These are phyloP conservation scores for Megaptera novaeangliae DNA, from an alignment of 2,113 vertebrate species.

Conservation along the genomic window DNA sequence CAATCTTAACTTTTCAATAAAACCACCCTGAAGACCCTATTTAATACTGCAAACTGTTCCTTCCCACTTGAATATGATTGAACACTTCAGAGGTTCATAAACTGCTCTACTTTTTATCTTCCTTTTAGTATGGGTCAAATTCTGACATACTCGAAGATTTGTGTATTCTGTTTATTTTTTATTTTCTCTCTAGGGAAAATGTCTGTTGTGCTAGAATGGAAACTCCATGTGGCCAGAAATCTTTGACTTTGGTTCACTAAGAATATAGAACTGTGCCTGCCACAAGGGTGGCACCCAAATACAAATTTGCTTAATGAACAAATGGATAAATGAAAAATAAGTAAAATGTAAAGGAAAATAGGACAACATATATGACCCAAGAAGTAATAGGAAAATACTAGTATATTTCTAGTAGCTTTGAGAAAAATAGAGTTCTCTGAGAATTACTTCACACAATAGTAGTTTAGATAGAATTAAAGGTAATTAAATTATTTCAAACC, in stretches of 20 bases:
- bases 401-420: background rate
- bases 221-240: background rate
- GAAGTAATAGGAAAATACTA: background rate
- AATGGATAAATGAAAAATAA: background rate
- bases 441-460: background rate
- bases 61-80: too few relatives aligned
- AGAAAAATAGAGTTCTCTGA: background rate
- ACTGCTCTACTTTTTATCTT: background rate
- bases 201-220: background rate
- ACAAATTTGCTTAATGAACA: background rate
- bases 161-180: background rate
- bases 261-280: background rate
- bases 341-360: background rate
- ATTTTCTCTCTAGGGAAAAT: background rate
- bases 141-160: background rate
- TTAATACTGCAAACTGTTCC: background rate
- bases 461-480: background rate
- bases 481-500: background rate
- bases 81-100: background rate
- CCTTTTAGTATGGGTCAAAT: background rate
- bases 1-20: background rate
- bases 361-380: background rate
- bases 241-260: background rate
- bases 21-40: rapidly evolving
- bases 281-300: background rate